A percentile compares a stretch with the other conserved stretches of the same genome.
Evolutionary conservation across 64 coral and sea anemone genomes (phyloP).

Genomic region (Orbicella faveolata): DNA sequence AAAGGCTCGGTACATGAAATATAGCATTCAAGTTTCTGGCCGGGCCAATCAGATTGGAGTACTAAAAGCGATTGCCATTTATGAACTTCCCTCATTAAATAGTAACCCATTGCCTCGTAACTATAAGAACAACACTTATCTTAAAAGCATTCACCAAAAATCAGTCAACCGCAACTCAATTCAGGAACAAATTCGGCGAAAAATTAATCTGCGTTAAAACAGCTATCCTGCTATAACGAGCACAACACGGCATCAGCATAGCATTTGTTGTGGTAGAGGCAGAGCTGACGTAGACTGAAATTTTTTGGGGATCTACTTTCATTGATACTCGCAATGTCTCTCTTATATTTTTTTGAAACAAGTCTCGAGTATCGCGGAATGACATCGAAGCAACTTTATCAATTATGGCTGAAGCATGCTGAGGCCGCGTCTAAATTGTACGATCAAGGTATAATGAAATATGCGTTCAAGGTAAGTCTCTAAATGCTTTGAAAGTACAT

Average conservation of each 20-base stretch:
- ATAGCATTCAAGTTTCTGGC: background rate
- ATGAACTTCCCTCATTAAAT: background rate
- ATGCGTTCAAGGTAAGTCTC: slow-evolving; percentile 24
- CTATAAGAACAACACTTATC: background rate
- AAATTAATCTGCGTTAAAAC: too few species aligned
- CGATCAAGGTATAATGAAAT: slow-evolving; percentile 25
- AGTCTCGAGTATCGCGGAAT: slow-evolving; percentile 20
- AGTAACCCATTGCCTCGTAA: background rate
- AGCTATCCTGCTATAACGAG: too few species aligned
- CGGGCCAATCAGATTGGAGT: slow-evolving; percentile 22
- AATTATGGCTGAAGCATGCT: slow-evolving; percentile 22
- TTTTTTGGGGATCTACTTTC: too few species aligned
- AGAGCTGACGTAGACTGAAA: background rate
- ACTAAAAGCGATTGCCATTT: background rate
- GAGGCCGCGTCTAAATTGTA: background rate
- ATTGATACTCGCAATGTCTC: background rate
- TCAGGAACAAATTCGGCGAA: too few species aligned
- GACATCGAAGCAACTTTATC: slow-evolving; percentile 16
- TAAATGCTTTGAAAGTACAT: too few species aligned
- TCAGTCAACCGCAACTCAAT: background rate
- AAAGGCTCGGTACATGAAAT: background rate
- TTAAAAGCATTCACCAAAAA: background rate
- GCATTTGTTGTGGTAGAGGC: too few species aligned
- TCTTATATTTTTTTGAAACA: slow-evolving; percentile 30
- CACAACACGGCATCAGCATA: too few species aligned